phyloP scores from a whole-genome alignment of 1,140 invertebrate genomes.

The Belonocnema kinseyi region DNA sequence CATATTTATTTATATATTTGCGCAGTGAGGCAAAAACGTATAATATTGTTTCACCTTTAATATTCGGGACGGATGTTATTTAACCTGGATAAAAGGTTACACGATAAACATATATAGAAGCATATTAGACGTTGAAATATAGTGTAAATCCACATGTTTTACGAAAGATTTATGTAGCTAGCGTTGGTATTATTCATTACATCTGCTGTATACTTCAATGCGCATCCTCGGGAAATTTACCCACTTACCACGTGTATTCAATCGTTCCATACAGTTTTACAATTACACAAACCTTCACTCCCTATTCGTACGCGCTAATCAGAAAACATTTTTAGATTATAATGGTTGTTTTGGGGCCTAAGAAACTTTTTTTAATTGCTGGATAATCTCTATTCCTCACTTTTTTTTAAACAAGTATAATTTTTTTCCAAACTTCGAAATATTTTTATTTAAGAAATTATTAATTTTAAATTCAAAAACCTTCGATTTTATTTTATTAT shows the following conservation, averaged over 20 bases:
- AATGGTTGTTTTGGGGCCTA: no score
- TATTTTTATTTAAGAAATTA: background rate
- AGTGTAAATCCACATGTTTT: constrained; percentile 51
- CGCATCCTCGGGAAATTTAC: constrained; percentile 57
- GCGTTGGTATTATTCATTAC: constrained; percentile 45
- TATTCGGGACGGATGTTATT: constrained; percentile 40
- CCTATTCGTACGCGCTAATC: constrained; percentile 9
- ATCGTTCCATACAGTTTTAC: constrained; percentile 2
- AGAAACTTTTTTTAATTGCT: no score
- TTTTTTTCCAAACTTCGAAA: background rate
- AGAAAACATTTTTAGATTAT: constrained; percentile 1
- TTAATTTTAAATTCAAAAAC: background rate
- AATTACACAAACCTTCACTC: background rate
- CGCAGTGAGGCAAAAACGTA: constrained; percentile 61
- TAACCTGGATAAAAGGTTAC: constrained; percentile 56
- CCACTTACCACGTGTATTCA: constrained; percentile 36
- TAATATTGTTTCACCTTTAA: constrained; percentile 31
- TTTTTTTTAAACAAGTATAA: background rate
- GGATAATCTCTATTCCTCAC: background rate
- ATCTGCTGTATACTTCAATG: constrained; percentile 50
- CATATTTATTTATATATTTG: constrained; percentile 73
- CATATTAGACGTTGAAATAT: constrained; percentile 54
- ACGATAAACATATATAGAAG: constrained; percentile 55
- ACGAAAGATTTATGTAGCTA: constrained; percentile 55
- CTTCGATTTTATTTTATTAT: background rate